A percentile compares a stretch with the other conserved stretches of the same genome.
Evolutionary conservation across 2,113 vertebrate species (phyloP).

Genomic region (Neogale vison): DNA sequence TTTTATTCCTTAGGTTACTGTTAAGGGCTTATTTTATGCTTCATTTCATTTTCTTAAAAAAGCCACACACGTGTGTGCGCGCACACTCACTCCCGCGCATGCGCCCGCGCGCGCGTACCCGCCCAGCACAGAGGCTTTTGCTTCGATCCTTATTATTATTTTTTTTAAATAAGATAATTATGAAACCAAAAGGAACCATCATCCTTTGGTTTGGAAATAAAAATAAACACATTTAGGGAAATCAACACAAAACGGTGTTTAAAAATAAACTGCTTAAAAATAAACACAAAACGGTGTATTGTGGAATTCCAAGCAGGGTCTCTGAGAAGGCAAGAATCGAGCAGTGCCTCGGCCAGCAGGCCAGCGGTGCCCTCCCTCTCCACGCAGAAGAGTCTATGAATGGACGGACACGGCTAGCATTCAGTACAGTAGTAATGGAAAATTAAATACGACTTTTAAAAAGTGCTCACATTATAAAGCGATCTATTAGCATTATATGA

Average conservation of each 20-base stretch:
- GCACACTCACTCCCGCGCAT: not conserved
- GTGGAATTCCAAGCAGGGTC: constrained; percentile 55
- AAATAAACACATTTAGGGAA: constrained; percentile 68
- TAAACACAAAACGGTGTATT: constrained; percentile 52
- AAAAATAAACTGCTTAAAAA: constrained; percentile 53
- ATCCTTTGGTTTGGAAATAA: constrained; percentile 71
- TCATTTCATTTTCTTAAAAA: constrained; percentile 79
- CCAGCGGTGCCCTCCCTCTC: not conserved
- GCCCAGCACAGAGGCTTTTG: not conserved
- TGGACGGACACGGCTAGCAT: constrained; percentile 1
- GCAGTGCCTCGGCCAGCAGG: not conserved
- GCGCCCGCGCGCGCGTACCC: too few species aligned
- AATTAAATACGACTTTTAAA: constrained; percentile 87
- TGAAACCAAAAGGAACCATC: constrained; percentile 40
- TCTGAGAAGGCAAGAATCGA: not conserved
- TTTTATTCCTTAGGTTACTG: constrained; percentile 83
- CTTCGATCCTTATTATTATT: constrained; percentile 6
- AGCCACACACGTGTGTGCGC: not conserved
- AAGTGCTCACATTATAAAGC: constrained; percentile 84
- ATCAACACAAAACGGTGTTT: too few species aligned
- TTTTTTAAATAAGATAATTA: constrained; percentile 61
- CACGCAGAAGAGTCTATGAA: constrained; percentile 51
- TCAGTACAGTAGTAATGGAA: constrained; percentile 81
- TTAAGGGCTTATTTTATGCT: constrained; percentile 82
- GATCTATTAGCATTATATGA: constrained; percentile 83